These are phyloP conservation scores for Crotophaga sulcirostris DNA, from an alignment of 2,113 vertebrate genomes.

Conservation along the genomic window DNA sequence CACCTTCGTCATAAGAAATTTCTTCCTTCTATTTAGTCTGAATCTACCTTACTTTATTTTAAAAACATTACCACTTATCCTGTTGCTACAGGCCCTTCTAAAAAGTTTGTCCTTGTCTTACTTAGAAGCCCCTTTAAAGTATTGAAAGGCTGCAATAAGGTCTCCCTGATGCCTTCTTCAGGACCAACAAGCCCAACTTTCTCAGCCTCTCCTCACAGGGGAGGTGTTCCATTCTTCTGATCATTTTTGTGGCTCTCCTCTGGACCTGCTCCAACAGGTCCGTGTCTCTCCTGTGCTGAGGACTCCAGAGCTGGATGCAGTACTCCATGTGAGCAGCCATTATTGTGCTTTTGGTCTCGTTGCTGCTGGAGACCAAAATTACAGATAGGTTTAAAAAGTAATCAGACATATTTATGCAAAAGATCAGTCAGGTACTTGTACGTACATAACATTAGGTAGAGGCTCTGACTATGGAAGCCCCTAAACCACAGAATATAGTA, in stretches of 20 bases:
- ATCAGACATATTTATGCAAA: neutral
- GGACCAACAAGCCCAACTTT: neutral
- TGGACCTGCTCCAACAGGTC: rapidly evolving
- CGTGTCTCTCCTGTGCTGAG: neutral
- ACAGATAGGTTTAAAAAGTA: neutral
- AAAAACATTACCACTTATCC: neutral
- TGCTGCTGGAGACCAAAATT: neutral
- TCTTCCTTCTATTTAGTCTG: neutral
- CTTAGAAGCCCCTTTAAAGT: too few relatives aligned
- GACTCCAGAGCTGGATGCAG: neutral
- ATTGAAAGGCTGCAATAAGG: too few relatives aligned
- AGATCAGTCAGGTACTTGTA: neutral
- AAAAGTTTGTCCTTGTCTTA: too few relatives aligned
- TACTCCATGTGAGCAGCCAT: neutral
- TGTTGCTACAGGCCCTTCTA: too few relatives aligned
- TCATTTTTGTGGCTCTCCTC: neutral
- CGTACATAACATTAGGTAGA: neutral
- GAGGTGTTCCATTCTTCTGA: neutral
- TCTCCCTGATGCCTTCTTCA: too few relatives aligned
- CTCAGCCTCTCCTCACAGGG: neutral
- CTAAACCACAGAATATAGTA: neutral
- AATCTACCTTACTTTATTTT: neutral
- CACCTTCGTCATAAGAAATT: rapidly evolving
- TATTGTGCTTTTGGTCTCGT: neutral
- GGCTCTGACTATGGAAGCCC: neutral